A percentile compares a stretch with the other conserved stretches of the same genome.
Conservation (phyloP, 1,140 invertebrate species). For the Proctacanthus coquilletti region DNA sequence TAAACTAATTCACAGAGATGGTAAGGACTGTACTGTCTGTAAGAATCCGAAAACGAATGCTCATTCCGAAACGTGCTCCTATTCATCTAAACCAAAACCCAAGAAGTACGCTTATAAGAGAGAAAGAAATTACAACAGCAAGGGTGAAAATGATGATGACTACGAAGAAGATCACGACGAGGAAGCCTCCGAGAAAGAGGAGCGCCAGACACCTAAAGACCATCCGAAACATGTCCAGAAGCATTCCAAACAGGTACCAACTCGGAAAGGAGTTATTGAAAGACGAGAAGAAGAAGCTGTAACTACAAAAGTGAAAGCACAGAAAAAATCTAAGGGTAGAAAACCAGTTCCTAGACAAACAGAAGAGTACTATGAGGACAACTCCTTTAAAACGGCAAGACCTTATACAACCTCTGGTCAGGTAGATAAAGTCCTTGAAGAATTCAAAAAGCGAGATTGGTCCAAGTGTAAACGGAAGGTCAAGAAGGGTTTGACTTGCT, state of each 20-base stretch:
- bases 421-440: conserved; percentile 48
- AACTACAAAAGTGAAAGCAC: conserved; percentile 28
- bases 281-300: neutral
- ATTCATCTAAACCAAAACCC: conserved; percentile 47
- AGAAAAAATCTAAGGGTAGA: conserved; percentile 30
- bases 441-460: conserved; percentile 50
- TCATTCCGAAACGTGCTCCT: conserved; percentile 54
- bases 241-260: neutral
- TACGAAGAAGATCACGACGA: conserved; percentile 24
- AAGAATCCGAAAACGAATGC: conserved; percentile 48
- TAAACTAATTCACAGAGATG: conserved; percentile 41
- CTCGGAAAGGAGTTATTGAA: neutral
- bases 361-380: neutral
- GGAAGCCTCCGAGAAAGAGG: conserved; percentile 30
- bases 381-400: no score
- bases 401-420: conserved; percentile 31
- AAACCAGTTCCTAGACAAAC: neutral
- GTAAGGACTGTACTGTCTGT: conserved; percentile 48
- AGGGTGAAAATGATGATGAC: conserved; percentile 35
- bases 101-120: conserved; percentile 51
- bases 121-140: conserved; percentile 39
- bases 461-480: conserved; percentile 50
- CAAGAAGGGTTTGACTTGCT: conserved; percentile 59
- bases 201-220: conserved; percentile 11
- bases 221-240: conserved; percentile 3